Evolutionary conservation across 2,797 vertebrate genomes (phyloP).

Genomic region (Pantherophis alleghaniensis): DNA sequence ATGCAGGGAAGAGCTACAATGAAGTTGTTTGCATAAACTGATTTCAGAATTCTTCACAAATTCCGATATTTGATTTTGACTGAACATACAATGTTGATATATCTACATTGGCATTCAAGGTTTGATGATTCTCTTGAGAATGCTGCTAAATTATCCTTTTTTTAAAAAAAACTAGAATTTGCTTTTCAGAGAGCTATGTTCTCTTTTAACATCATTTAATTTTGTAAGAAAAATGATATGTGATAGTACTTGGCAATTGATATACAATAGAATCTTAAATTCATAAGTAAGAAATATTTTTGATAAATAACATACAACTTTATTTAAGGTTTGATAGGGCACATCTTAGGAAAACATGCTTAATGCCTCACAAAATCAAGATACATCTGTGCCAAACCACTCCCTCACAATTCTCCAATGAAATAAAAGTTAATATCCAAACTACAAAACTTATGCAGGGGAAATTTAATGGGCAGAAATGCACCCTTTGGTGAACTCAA

Average conservation of each 20-base stretch:
- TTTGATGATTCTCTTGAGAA: not conserved
- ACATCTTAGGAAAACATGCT: not conserved
- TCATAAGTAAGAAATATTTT: not conserved
- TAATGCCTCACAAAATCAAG: not conserved
- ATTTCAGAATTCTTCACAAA: conserved; percentile 1
- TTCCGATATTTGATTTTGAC: not conserved
- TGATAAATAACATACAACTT: not conserved
- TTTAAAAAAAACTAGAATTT: not conserved
- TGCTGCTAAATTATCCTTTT: not conserved
- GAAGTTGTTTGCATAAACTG: not conserved
- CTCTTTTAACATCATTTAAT: not conserved
- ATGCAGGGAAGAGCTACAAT: conserved; percentile 36
- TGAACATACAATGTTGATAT: not conserved
- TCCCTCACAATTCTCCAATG: not conserved
- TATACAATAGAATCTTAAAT: not conserved
- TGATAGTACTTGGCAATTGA: not conserved
- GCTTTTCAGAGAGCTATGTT: not conserved
- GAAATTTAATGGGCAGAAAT: not conserved
- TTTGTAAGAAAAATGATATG: not conserved
- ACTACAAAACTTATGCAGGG: not conserved
- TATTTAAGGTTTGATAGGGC: not conserved
- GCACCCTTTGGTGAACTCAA: not conserved
- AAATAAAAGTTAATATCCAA: not conserved
- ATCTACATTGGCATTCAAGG: not conserved
- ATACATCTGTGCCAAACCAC: not conserved